These are phyloP conservation scores for Ceriagrion tenellum DNA, from an alignment of 2,888 invertebrate species.

Conservation along the genomic window DNA sequence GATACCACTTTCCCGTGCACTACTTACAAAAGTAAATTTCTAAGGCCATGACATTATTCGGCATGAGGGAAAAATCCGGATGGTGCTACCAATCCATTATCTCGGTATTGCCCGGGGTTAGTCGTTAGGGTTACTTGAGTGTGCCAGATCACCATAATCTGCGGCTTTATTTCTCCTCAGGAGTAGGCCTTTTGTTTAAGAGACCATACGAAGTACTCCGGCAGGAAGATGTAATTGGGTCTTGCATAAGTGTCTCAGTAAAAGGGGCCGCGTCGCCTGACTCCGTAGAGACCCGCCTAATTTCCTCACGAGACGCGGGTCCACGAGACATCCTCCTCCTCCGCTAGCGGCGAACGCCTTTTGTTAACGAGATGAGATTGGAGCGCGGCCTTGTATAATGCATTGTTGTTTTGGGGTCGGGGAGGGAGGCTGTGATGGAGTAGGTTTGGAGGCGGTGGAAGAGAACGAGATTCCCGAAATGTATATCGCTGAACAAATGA, in stretches of 20 bases:
- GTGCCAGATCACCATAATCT: background rate
- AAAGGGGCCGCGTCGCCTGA: background rate
- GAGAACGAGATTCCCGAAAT: constrained; percentile 12
- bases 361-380: constrained; percentile 19
- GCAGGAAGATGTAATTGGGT: background rate
- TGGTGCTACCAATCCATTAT: no score
- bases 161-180: background rate
- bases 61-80: no score
- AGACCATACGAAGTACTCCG: background rate
- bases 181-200: background rate
- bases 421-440: no score
- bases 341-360: background rate
- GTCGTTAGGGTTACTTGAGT: background rate
- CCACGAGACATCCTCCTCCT: background rate
- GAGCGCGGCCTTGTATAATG: constrained; percentile 17
- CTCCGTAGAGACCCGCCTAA: background rate
- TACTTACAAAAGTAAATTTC: no score
- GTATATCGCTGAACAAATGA: constrained; percentile 8
- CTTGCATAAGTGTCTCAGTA: background rate
- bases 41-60: no score
- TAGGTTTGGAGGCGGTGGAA: background rate
- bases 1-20: no score
- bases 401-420: background rate
- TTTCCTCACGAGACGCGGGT: background rate
- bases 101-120: no score